Evolutionary conservation across 2,888 invertebrate species (phyloP), one percentile per base, ranked within the genome.

Genomic region (Campaea margaritaria): DNA sequence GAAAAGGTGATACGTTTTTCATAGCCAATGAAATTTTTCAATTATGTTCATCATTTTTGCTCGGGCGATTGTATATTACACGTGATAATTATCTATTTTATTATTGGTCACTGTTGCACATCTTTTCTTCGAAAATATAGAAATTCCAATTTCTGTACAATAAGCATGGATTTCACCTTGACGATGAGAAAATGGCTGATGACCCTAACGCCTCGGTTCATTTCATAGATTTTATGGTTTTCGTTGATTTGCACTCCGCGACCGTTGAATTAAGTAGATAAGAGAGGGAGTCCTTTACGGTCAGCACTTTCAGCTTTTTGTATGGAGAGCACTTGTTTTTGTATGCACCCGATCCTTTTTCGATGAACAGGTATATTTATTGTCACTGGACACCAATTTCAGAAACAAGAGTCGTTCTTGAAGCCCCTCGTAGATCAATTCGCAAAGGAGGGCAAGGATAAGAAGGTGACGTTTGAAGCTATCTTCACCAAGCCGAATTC

Each of bases 401-500:
- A 98, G 98, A 98, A 98, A 96, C 96, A 95, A 93, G 98, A 98
- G 78, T 94, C 96, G 65, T 99, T 98, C 95, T 94, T 98, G 87
- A 97, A 97, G 87, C 98, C 98, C 65, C 93, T 99, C 80, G 96
- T 98, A 78, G 99, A 99, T 93, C 96, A 97, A 91, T 96, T 96
- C 83, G 97, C 97, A 72, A 96, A 98, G 88, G 97, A 99, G 94
- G 97, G 99, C 75, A 98, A 98, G 89, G 99, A 99, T 89, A 98
- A 98, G 87, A 97, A 97, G 89, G 97, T 98, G 70, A 94, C 95
- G 41, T 98, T 99, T 82, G 97, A 98, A 87, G 97, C 97, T 65
- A 96, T 96, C 83, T 99, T 99, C 93, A 97, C 98, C 67, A 99
- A 99, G 91, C 96, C 98, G n/a, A 98, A 99, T 86, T 94, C 96